These are phyloP conservation scores for Jacana jacana DNA, from an alignment of 2,113 vertebrate species.

Conservation along the genomic window DNA sequence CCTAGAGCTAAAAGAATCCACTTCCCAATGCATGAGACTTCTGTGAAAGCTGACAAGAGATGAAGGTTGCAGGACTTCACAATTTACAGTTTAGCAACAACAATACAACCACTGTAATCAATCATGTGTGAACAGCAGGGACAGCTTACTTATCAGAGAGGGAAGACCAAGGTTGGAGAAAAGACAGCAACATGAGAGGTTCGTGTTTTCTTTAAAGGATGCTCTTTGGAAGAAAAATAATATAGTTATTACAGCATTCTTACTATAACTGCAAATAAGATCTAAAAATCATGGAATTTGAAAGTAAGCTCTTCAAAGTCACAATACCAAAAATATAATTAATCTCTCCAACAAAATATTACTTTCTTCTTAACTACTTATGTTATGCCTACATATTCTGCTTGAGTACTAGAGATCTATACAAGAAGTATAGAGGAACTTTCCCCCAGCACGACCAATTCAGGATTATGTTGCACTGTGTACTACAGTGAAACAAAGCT, in stretches of 20 bases:
- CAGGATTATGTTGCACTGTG: neutral
- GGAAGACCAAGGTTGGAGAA: neutral
- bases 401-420: neutral
- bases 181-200: neutral
- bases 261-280: neutral
- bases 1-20: neutral
- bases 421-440: neutral
- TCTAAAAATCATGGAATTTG: neutral
- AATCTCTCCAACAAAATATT: neutral
- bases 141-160: neutral
- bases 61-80: neutral
- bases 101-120: neutral
- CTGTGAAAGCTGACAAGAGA: neutral
- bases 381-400: neutral
- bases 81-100: neutral
- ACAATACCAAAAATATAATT: neutral
- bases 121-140: neutral
- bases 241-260: neutral
- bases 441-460: neutral
- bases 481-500: neutral
- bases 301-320: neutral
- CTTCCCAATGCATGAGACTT: neutral
- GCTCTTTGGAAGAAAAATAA: neutral
- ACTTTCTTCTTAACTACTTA: neutral
- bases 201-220: neutral